These are phyloP conservation scores for Heteromormyrus szaboi DNA, from an alignment of 2,797 vertebrate species.

Conservation along the genomic window DNA sequence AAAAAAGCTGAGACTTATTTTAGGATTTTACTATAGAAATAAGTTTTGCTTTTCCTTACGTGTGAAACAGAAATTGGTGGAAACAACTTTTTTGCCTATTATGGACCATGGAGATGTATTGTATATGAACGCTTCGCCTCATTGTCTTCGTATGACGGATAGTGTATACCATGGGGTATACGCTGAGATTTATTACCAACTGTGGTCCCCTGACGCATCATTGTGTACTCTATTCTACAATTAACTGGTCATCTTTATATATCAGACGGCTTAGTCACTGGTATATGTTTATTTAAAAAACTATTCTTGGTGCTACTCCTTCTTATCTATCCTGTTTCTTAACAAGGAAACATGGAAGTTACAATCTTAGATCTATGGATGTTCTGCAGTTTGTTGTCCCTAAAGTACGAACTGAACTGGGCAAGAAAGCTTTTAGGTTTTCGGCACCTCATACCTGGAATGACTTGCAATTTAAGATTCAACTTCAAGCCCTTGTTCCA, in stretches of 20 bases:
- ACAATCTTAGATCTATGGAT: neutral
- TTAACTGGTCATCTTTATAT: neutral
- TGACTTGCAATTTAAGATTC: neutral
- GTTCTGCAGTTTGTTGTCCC: neutral
- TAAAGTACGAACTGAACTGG: neutral
- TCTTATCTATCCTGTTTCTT: neutral
- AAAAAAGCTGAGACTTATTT: neutral
- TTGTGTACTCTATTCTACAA: neutral
- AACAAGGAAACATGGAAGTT: neutral
- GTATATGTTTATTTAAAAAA: neutral
- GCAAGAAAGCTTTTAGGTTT: too few relatives aligned
- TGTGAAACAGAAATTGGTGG: conserved; percentile 9
- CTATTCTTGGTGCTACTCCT: neutral
- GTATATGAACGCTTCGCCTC: conserved; percentile 13
- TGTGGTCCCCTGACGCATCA: neutral
- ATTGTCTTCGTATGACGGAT: neutral
- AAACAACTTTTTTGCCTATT: neutral
- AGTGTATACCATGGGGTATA: neutral
- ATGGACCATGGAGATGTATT: neutral
- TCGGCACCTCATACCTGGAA: too few relatives aligned
- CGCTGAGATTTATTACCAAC: neutral
- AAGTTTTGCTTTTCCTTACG: neutral
- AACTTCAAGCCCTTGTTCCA: too few relatives aligned
- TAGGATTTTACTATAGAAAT: neutral
- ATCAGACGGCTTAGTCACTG: neutral